Base-by-base conservation (phyloP, 2,888 invertebrate genomes). In the Abscondita cerata region DNA sequence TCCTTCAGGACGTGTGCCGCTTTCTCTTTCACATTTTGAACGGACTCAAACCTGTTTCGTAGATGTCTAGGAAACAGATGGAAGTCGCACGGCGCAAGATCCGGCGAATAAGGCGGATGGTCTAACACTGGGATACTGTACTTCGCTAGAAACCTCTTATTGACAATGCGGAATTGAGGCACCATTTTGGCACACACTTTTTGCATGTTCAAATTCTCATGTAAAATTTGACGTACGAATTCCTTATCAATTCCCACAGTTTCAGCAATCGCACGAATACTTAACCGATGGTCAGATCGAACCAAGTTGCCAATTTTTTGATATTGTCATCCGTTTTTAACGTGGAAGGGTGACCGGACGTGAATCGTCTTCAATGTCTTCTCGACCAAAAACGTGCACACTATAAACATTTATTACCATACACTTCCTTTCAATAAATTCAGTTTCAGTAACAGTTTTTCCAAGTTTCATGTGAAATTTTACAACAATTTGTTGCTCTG, bases 321-420 rank as follows among this genome's bases (percentile, higher is more conserved):
- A 67, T 40, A 65, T 65, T 55, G 58, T 56, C 63, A 47, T 61
- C 52, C 18, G 50, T 58, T 55, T 38, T 65, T 55, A 57, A 59
- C 66, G 51, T 56, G 33, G 56, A 63, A 57, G 59, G 56, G 13
- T 64, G 54, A 44, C 56, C 44, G 47, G 18, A 51, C 62, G 55
- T 25, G 25, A 36, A 53, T 65, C 59, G 36, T 65, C 54, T 60
- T 60, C 53, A 46, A 57, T 52, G 34, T 34, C 33, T 48, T 65
- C 51, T 52, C 61, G 44, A 25, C 52, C 46, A 11, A 60, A 56
- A 64, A 46, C 50, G 55, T 16, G 56, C 55, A 34, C 59, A 55
- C 18, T 38, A 54, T 15, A 57, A 51, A 50, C 19, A 44, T 40
- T 19, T 11, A 47, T 44, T 34, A 18, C 19, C 50, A 41, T 51